These are phyloP conservation scores for Caenorhabditis sp. DNA, from an alignment of 2,888 invertebrate genomes.

Conservation along the genomic window DNA sequence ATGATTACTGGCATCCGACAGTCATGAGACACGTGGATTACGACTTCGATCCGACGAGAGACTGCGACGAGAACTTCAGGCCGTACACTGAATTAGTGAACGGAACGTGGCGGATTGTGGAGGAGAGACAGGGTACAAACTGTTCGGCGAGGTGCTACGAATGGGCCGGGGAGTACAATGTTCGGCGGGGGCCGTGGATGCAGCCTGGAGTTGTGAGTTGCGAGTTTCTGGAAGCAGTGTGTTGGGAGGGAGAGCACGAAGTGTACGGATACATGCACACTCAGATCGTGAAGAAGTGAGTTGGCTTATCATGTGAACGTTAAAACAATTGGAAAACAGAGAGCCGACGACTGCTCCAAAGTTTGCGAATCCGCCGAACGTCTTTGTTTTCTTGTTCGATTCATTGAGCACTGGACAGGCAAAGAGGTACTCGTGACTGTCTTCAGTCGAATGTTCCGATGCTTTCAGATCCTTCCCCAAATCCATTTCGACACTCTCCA, in stretches of 20 bases:
- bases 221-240: slow-evolving; percentile 37
- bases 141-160: slow-evolving; percentile 27
- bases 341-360: not conserved
- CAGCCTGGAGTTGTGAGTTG: slow-evolving; percentile 10
- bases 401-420: slow-evolving; percentile 18
- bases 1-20: slow-evolving; percentile 30
- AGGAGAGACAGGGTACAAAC: slow-evolving; percentile 16
- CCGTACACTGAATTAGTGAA: slow-evolving; percentile 14
- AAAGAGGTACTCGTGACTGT: not conserved
- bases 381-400: slow-evolving; percentile 30
- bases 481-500: slow-evolving; percentile 19
- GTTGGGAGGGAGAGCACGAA: slow-evolving; percentile 7
- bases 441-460: not conserved
- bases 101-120: slow-evolving; percentile 20
- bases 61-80: slow-evolving; percentile 7
- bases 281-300: slow-evolving; percentile 24
- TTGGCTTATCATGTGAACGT: too few relatives aligned
- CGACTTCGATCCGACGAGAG: not conserved
- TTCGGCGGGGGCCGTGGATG: not conserved
- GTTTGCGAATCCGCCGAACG: slow-evolving; percentile 16
- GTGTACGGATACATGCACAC: slow-evolving; percentile 41
- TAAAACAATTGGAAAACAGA: not conserved
- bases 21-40: slow-evolving; percentile 21
- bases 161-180: not conserved
- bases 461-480: slow-evolving; percentile 39